Evolutionary conservation across 2,113 vertebrate genomes (phyloP), one percentile per base, ranked within the genome.

Genomic region (Ageneiosus marmoratus): DNA sequence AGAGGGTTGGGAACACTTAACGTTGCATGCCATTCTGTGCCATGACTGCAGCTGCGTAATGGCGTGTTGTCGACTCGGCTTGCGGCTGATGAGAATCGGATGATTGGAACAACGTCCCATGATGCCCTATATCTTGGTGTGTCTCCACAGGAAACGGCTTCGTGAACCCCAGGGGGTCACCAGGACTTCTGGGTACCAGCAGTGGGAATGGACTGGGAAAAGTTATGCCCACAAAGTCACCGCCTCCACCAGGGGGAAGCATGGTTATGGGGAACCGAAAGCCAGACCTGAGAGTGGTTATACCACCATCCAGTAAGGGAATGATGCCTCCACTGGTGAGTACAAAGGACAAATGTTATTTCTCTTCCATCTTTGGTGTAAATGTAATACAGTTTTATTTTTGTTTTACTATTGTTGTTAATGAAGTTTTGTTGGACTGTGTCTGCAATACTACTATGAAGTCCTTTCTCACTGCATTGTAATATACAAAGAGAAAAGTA

Each of bases 311-410:
- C 67, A 97, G 96, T 95, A 99, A 99, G 93, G 96, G 96, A 89
- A 96, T 98, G 96, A 99, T 99, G 98, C 97, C 97, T 70, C 97
- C 98, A n/a, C 85, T 99, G 95, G 98, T 99, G 93, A 95, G 95
- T 94, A 67, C 24, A 41, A 65, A 13, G 27, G 5, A 56, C 63
- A 44, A n/a, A 46, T 70, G 24, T 48, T 73, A 27, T 55, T 24
- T 37, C 9, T 24, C 29, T 37, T n/a, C 11, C 11, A 24, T 7
- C 5, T 76, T 24, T 34, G 29, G 10, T 22, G 6, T 75, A 53
- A 75, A 75, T 76, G 65, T 63, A 5, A 51, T 18, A 32, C 16
- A 88, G 27, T 48, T 29, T 24, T 44, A 4, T 32, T 77, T 34
- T 80, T 70, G 13, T 18, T 6, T 0, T 73, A 82, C 77, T 77